A percentile compares a stretch with the other conserved stretches of the same genome.
phyloP scores from a whole-genome alignment of 2,797 vertebrate species.

The Lutjanus argentimaculatus region DNA sequence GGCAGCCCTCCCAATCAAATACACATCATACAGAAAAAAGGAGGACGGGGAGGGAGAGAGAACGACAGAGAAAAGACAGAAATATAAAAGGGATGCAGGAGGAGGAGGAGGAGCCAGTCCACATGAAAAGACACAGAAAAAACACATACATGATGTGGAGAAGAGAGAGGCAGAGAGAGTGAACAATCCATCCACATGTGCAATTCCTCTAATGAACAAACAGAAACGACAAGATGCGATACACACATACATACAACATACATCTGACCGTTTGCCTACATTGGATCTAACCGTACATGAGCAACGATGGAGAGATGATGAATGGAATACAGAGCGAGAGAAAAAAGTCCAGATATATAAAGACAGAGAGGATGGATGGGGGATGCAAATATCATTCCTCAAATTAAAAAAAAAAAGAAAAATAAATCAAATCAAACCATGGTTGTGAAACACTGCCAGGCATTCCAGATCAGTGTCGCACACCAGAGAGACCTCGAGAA shows the following conservation, averaged over 20 bases:
- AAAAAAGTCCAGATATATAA: slow-evolving; percentile 51
- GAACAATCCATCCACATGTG: slow-evolving; percentile 82
- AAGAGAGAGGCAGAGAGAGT: slow-evolving; percentile 66
- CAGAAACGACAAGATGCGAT: slow-evolving; percentile 71
- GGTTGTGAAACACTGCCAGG: slow-evolving; percentile 82
- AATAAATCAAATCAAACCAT: slow-evolving; percentile 71
- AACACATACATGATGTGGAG: slow-evolving; percentile 76
- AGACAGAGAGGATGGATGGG: slow-evolving; percentile 71
- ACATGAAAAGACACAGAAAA: slow-evolving; percentile 82
- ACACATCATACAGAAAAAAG: slow-evolving; percentile 80
- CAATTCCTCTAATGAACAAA: slow-evolving; percentile 72
- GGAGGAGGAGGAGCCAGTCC: slow-evolving; percentile 78
- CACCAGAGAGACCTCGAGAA: slow-evolving; percentile 77
- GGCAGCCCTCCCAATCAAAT: slow-evolving; percentile 83
- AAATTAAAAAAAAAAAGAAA: slow-evolving; percentile 65
- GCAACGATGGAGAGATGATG: slow-evolving; percentile 71
- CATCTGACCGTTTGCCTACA: slow-evolving; percentile 68
- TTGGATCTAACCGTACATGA: slow-evolving; percentile 71
- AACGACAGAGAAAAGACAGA: slow-evolving; percentile 71
- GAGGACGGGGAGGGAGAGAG: slow-evolving; percentile 59
- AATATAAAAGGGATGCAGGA: slow-evolving; percentile 77
- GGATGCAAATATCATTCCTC: slow-evolving; percentile 84
- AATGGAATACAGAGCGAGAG: slow-evolving; percentile 67
- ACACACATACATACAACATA: slow-evolving; percentile 66
- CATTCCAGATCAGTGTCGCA: slow-evolving; percentile 83